These are phyloP conservation scores for Anguilla megastoma DNA, from an alignment of 2,797 vertebrate species.

Conservation along the genomic window DNA sequence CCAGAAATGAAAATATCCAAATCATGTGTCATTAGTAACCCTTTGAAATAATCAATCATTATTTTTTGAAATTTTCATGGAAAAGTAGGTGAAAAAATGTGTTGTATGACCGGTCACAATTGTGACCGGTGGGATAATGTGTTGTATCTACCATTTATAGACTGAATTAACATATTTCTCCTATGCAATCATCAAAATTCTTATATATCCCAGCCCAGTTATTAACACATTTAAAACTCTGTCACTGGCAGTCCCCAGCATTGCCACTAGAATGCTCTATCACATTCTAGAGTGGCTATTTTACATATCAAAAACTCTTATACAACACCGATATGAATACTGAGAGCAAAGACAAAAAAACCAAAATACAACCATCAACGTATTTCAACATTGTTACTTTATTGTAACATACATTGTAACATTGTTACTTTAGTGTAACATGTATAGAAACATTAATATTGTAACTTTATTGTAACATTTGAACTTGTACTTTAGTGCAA, in stretches of 20 bases:
- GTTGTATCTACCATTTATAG: slow-evolving; percentile 1
- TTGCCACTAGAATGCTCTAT: slow-evolving; percentile 27
- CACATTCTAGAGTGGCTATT: slow-evolving; percentile 2
- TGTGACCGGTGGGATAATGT: slow-evolving; percentile 19
- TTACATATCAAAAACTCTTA: slow-evolving; percentile 14
- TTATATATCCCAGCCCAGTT: slow-evolving; percentile 33
- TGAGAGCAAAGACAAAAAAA: slow-evolving; percentile 23
- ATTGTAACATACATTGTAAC: slow-evolving; percentile 22
- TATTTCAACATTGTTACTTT: neutral
- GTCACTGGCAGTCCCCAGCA: slow-evolving; percentile 19
- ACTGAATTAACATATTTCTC: slow-evolving; percentile 32
- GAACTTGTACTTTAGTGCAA: no score
- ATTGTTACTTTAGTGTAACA: slow-evolving; percentile 19
- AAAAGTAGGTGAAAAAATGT: neutral
- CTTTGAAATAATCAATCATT: slow-evolving; percentile 26
- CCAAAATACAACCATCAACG: slow-evolving; percentile 9
- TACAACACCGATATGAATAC: slow-evolving; percentile 24
- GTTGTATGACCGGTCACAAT: slow-evolving; percentile 1
- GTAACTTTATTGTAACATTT: neutral
- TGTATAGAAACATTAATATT: slow-evolving; percentile 21
- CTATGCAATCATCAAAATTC: slow-evolving; percentile 24
- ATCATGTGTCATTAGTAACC: slow-evolving; percentile 27
- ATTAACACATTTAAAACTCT: slow-evolving; percentile 36
- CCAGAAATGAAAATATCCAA: slow-evolving; percentile 27
- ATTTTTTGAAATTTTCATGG: neutral